phyloP scores from a whole-genome alignment of 1,140 invertebrate species.

The Mesaphorura yosii region DNA sequence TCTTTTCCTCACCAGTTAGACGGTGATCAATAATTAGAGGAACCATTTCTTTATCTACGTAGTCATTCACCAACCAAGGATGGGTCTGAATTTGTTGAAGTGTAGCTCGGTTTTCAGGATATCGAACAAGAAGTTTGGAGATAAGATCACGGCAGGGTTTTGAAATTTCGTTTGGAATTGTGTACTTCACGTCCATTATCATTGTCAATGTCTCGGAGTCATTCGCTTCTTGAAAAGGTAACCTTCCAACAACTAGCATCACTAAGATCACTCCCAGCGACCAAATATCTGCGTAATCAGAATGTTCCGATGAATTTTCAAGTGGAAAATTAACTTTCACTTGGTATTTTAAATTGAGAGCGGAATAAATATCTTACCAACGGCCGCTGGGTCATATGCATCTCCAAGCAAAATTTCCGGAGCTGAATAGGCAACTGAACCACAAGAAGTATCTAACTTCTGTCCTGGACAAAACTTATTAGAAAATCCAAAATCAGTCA shows the following conservation, averaged over 20 bases:
- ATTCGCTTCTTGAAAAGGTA: conserved; percentile 97
- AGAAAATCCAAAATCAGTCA: conserved; percentile 99
- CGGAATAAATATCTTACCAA: conserved; percentile 47
- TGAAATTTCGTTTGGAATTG: conserved; percentile 80
- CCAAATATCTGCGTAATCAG: too few species aligned
- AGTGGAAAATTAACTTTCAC: conserved; percentile 1
- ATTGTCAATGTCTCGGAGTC: conserved; percentile 98
- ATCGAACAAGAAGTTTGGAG: conserved; percentile 77
- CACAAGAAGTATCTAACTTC: conserved; percentile 96
- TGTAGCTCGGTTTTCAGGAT: conserved; percentile 78
- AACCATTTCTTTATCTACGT: background rate
- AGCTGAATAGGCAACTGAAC: conserved; percentile 97
- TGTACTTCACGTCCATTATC: conserved; percentile 99
- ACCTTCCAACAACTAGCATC: conserved; percentile 93
- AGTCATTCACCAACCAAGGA: conserved; percentile 50
- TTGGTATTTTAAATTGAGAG: background rate
- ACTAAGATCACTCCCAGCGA: conserved; percentile 95
- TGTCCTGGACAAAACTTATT: conserved; percentile 90
- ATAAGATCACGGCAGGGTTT: conserved; percentile 74
- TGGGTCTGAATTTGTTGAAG: conserved; percentile 80
- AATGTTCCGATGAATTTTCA: too few species aligned
- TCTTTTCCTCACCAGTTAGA: conserved; percentile 20
- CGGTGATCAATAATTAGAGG: conserved; percentile 18
- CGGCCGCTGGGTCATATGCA: conserved; percentile 84
- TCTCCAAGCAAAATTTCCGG: conserved; percentile 97